Base-by-base conservation (phyloP, 2,113 vertebrate genomes). In the Onychostruthus taczanowskii region DNA sequence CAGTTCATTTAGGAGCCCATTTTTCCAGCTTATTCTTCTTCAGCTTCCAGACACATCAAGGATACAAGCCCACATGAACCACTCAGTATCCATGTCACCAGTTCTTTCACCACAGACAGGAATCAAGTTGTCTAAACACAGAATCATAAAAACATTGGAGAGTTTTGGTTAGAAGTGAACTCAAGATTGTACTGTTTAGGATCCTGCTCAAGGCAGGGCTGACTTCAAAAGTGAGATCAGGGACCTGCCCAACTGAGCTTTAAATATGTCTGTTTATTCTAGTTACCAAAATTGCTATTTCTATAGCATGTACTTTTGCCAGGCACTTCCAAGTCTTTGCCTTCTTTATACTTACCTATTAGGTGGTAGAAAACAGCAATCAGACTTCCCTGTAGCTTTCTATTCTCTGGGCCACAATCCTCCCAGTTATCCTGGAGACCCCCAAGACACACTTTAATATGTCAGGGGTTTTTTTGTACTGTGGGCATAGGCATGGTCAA, bases 401-500 rank as follows among this genome's bases (percentile, higher is more conserved):
- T 70, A 8, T 88, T 82, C 37, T 91, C 23, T 37, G 43, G 13
- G n/a, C 9, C 24, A 14, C 33, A 37, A 9, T 49, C 27, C 9
- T 69, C 31, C 13, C 24, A 37, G 28, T 67, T n/a, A 43, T 31
- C 5, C 35, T 75, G 46, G 41, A 72, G 56, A 44, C 15, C 1
- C 7, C 31, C 37, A 46, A 53, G 46, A 68, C 24, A 50, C 39
- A 41, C 22, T 86, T 56, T 56, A 39, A 27, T 8, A 81, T 33
- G 5, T 16, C 16, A 15, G 6, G 30, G 43, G 3, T 4, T 7
- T 68, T 68, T 49, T 53, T 28, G n/a, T 62, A 26, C 9, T 11
- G 23, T 66, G 18, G 30, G 19, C 3, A 2, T 1, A 59, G 11
- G 11, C 0, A 1, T 33, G 9, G 15, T 80, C 53, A 81, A 69